Base-by-base conservation (phyloP, 2,888 invertebrate genomes). In the Lithophane socia region DNA sequence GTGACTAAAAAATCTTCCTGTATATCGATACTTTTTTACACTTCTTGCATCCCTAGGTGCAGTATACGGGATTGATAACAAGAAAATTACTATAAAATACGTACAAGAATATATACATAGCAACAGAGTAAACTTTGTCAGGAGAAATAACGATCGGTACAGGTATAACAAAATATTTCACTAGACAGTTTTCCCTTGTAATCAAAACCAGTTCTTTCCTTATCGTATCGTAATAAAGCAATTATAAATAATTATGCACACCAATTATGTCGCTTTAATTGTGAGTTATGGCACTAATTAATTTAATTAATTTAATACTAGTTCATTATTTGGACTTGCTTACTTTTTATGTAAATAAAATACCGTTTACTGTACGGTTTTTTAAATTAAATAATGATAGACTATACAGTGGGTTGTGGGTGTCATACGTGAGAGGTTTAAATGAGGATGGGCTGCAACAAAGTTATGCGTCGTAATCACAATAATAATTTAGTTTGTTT, bases 201-300 rank as follows among this genome's bases (percentile, higher is more conserved):
- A 29, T 65, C 0, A 68, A 3, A 83, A 44, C 64, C 29, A 0
- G 83, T 83, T 42, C 4, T 49, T 8, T 65, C 54, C n/a, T 44
- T 65, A 42, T 29, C 42, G 18, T 47, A 47, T 68, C 54, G 79
- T 63, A 65, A 83, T 79, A 72, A 79, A 79, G 68, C 64, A 72
- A 75, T 79, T 79, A 75, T 56, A 81, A 65, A 72, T 65, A 83
- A 84, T 75, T 73, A 69, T 54, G 61, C 61, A 73, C 56, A 60
- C 60, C 71, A 69, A 75, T 75, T 75, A 69, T 58, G 74, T 75
- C 74, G 18, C 47, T 71, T 83, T 61, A 70, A 69, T 78, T 70
- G 66, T 67, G 52, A 79, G 58, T 74, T 60, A 70, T 74, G 70
- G 24, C 24, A 37, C 24, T 47, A 21, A 73, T 78, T 72, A 64